Conservation (phyloP, 2,113 vertebrate species). For the Odontophorus gujanensis region DNA sequence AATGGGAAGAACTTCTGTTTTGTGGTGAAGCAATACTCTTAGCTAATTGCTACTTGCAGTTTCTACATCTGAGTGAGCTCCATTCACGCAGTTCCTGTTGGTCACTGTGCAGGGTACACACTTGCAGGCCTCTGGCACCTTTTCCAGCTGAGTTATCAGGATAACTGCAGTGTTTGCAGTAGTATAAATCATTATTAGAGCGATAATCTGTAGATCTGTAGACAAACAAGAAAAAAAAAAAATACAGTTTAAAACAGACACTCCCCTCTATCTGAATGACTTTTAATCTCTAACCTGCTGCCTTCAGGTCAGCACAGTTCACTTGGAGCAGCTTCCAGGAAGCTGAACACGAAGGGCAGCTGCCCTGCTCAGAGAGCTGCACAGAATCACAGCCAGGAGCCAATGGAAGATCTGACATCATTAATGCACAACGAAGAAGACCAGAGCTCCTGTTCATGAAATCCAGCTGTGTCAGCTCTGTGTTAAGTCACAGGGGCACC, state of each 20-base stretch:
- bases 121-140: neutral
- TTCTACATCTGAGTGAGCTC: neutral
- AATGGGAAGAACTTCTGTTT: neutral
- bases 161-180: neutral
- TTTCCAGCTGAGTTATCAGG: neutral
- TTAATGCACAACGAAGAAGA: accelerated
- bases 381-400: no score
- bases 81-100: neutral
- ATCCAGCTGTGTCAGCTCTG: neutral
- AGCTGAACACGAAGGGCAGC: neutral
- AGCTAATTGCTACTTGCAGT: neutral
- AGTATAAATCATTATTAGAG: neutral
- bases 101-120: neutral
- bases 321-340: neutral
- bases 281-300: neutral
- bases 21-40: neutral
- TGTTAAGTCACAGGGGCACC: accelerated
- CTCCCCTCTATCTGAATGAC: neutral
- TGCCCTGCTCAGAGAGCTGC: neutral
- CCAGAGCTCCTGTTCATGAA: neutral
- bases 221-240: neutral
- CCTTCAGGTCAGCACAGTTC: neutral
- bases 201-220: neutral
- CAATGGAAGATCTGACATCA: neutral
- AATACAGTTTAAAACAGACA: neutral